Percentiles rank a stretch among this genome's conserved stretches.
Conservation (phyloP, 2,797 vertebrate species). For the Molossus alvarezi region DNA sequence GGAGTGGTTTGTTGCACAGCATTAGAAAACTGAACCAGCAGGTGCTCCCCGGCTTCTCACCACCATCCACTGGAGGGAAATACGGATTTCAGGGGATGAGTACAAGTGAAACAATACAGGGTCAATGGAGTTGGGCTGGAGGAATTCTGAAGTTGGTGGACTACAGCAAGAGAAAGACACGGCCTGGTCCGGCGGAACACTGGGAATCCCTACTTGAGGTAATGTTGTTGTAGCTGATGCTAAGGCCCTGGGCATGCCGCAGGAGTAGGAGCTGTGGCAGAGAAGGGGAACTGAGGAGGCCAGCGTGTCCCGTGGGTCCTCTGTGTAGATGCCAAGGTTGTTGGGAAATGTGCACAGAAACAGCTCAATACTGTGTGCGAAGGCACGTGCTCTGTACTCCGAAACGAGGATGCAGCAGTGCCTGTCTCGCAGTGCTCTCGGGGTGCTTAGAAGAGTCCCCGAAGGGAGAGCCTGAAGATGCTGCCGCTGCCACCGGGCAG, state of each 20-base stretch:
- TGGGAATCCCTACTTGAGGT: neutral
- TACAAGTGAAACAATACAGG: neutral
- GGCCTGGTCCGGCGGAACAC: neutral
- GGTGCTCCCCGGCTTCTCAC: neutral
- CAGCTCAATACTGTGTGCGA: fast-evolving
- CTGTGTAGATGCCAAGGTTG: neutral
- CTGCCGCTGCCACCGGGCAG: neutral
- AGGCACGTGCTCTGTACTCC: neutral
- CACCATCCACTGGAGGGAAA: neutral
- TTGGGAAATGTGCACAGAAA: neutral
- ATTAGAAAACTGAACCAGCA: neutral
- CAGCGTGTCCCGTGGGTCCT: neutral
- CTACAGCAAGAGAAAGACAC: neutral
- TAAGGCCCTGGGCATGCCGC: neutral
- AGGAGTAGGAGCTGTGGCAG: too few relatives aligned
- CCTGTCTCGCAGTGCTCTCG: neutral
- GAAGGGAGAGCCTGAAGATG: neutral
- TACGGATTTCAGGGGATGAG: neutral
- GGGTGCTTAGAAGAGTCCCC: neutral
- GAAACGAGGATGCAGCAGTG: neutral
- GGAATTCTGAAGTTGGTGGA: slow-evolving; percentile 2
- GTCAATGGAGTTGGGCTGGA: neutral
- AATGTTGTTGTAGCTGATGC: neutral
- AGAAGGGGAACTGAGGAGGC: neutral
- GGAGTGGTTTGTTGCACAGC: neutral